These are phyloP conservation scores for Oligia strigilis DNA, from an alignment of 2,888 invertebrate genomes.

Conservation along the genomic window DNA sequence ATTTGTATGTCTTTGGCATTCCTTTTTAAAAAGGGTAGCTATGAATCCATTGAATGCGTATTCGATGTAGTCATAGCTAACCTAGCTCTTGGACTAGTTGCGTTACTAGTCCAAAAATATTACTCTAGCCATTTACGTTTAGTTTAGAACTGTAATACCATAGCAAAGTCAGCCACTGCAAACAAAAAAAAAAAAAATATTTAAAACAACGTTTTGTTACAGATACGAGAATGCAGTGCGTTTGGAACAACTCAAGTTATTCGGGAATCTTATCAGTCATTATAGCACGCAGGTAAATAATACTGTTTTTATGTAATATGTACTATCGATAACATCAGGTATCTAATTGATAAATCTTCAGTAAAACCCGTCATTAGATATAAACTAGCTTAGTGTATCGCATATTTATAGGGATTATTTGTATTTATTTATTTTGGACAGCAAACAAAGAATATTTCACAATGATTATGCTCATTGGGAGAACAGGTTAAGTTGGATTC, in stretches of 20 bases:
- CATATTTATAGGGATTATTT: constrained; percentile 18
- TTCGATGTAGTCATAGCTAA: no score
- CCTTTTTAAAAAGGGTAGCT: no score
- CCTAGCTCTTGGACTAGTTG: no score
- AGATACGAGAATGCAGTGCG: constrained; percentile 96
- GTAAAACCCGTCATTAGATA: constrained; percentile 21
- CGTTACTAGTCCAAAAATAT: no score
- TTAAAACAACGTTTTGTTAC: constrained; percentile 70
- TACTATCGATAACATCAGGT: constrained; percentile 14
- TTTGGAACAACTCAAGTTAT: constrained; percentile 96
- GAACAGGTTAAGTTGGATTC: no score
- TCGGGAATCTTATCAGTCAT: constrained; percentile 95
- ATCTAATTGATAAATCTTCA: not conserved
- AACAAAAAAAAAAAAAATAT: not conserved
- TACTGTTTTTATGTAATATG: not conserved
- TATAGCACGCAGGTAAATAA: constrained; percentile 90
- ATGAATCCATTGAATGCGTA: no score
- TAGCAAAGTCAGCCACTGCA: no score
- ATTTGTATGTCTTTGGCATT: no score
- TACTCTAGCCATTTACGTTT: no score
- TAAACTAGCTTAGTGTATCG: constrained; percentile 3
- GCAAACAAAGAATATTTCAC: constrained; percentile 22
- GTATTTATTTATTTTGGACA: constrained; percentile 1
- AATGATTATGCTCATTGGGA: constrained; percentile 2
- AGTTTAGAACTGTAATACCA: no score